Conservation (phyloP, 1,140 invertebrate species). For the Chrysomallon squamiferum region DNA sequence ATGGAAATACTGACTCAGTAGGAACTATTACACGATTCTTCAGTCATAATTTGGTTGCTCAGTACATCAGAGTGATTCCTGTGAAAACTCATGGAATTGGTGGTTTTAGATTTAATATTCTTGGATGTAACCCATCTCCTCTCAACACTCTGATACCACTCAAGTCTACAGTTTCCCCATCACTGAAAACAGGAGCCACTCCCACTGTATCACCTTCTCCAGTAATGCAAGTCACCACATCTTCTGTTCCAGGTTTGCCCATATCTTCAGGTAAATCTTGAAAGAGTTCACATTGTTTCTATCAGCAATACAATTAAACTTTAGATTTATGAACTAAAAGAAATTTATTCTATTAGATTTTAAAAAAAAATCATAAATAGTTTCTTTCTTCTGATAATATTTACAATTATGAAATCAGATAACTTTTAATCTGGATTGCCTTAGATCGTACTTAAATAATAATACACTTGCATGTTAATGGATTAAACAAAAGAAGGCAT, state of each 20-base stretch:
- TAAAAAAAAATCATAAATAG: too few relatives aligned
- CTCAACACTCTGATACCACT: constrained; percentile 8
- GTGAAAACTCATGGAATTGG: constrained; percentile 3
- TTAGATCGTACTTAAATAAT: too few relatives aligned
- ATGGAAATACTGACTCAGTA: constrained; percentile 27
- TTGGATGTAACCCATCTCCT: constrained; percentile 39
- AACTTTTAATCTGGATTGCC: too few relatives aligned
- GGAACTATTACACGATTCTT: constrained; percentile 31
- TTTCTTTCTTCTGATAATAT: too few relatives aligned
- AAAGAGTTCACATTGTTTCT: too few relatives aligned
- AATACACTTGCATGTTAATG: too few relatives aligned
- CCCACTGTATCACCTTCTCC: constrained; percentile 4
- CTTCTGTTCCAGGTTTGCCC: not conserved
- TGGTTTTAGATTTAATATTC: constrained; percentile 33
- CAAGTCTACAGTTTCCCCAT: not conserved
- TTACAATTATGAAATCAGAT: too few relatives aligned
- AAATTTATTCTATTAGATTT: too few relatives aligned
- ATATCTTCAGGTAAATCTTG: too few relatives aligned
- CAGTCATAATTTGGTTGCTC: constrained; percentile 37
- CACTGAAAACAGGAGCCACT: not conserved
- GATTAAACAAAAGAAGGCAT: too few relatives aligned
- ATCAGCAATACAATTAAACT: too few relatives aligned
- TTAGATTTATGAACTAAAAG: too few relatives aligned
- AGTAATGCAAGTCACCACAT: not conserved
- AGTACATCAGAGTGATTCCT: constrained; percentile 31